phyloP scores from a whole-genome alignment of 2,888 invertebrate species.

The Ormyrus pomaceus region DNA sequence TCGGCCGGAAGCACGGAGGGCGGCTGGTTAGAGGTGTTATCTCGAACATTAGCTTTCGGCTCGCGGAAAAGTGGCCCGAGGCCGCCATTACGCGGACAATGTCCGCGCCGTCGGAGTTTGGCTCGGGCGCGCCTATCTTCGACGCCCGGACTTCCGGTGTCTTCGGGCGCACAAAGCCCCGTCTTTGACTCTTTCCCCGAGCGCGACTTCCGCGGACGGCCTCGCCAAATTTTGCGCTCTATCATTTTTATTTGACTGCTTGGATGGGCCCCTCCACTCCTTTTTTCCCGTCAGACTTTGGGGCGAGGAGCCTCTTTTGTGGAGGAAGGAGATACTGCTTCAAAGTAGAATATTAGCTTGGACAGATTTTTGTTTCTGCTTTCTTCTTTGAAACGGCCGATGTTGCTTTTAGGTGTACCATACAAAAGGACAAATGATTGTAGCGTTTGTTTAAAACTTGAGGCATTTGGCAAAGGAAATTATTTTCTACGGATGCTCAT shows the following conservation, averaged over 20 bases:
- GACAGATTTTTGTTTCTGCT: background rate
- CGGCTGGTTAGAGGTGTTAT: slow-evolving; percentile 64
- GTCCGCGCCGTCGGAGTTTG: slow-evolving; percentile 63
- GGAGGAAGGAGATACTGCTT: background rate
- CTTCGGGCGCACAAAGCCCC: slow-evolving; percentile 8
- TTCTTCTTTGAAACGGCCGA: too few relatives aligned
- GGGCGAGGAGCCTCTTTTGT: background rate
- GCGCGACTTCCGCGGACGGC: slow-evolving; percentile 12
- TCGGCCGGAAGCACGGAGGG: too few relatives aligned
- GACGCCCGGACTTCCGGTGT: slow-evolving; percentile 26
- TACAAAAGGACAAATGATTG: too few relatives aligned
- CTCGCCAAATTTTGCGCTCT: slow-evolving; percentile 44
- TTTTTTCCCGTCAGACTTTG: background rate
- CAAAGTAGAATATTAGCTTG: too few relatives aligned
- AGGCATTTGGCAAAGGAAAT: too few relatives aligned
- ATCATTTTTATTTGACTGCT: slow-evolving; percentile 44
- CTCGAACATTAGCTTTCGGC: slow-evolving; percentile 72
- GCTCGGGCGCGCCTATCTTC: slow-evolving; percentile 53
- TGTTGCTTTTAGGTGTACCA: too few relatives aligned
- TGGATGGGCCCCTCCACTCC: background rate
- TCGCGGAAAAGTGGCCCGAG: slow-evolving; percentile 71
- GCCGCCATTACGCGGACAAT: slow-evolving; percentile 74
- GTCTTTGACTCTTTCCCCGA: slow-evolving; percentile 24
- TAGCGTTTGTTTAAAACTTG: too few relatives aligned
- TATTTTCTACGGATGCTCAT: too few relatives aligned